Conservation (phyloP, 1,140 invertebrate genomes). For the Drosophila bipectinata region DNA sequence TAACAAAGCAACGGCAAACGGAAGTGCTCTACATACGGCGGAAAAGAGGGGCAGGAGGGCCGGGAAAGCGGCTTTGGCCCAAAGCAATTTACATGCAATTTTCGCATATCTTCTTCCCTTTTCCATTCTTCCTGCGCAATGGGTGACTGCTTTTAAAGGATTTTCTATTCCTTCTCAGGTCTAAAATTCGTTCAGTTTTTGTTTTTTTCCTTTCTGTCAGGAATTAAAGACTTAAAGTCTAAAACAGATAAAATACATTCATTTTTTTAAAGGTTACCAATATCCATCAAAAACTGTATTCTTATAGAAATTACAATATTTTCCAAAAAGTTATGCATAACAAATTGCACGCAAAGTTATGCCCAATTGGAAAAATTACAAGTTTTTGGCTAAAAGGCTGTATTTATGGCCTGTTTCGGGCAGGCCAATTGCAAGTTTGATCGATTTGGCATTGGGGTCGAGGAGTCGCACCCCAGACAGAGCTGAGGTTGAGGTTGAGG, state of each 20-base stretch:
- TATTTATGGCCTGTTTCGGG: constrained; percentile 30
- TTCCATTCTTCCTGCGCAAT: constrained; percentile 7
- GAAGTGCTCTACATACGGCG: constrained; percentile 46
- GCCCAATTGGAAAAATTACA: constrained; percentile 35
- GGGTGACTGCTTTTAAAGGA: constrained; percentile 15
- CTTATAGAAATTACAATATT: constrained; percentile 3
- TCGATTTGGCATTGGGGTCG: constrained; percentile 63
- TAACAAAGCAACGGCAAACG: constrained; percentile 52
- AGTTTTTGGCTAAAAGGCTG: constrained; percentile 29
- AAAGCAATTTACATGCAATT: constrained; percentile 69
- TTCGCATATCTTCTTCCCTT: constrained; percentile 35
- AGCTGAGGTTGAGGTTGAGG: constrained; percentile 29
- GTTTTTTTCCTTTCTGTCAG: neutral
- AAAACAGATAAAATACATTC: neutral
- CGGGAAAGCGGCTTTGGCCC: constrained; percentile 25
- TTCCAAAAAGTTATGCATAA: constrained; percentile 8
- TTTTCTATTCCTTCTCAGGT: neutral
- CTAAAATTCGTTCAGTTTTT: neutral
- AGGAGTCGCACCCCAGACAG: neutral
- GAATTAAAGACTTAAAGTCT: too few species aligned
- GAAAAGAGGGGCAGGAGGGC: constrained; percentile 1
- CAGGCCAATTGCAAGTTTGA: constrained; percentile 65
- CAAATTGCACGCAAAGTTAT: constrained; percentile 39
- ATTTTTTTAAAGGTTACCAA: neutral
- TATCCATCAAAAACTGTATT: neutral